Conservation (phyloP, 1,140 invertebrate species). For the Sycophaga agraensis region DNA sequence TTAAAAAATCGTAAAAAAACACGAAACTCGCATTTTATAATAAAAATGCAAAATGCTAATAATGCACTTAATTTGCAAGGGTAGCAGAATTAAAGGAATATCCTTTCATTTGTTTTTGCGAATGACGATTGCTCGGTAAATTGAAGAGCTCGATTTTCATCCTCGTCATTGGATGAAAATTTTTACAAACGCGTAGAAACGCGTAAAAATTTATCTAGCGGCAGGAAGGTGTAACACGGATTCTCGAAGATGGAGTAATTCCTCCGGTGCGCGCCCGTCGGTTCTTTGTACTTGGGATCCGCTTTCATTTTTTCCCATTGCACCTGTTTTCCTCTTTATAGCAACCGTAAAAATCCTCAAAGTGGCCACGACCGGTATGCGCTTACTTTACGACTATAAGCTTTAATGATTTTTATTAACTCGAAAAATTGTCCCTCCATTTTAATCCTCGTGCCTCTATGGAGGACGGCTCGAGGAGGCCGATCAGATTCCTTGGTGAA, state of each 20-base stretch:
- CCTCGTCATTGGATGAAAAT: no score
- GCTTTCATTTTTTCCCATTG: conserved; percentile 18
- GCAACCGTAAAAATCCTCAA: conserved; percentile 20
- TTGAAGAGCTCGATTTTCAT: no score
- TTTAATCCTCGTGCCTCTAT: conserved; percentile 11
- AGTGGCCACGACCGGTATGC: conserved; percentile 2
- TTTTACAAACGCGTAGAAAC: no score
- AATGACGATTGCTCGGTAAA: no score
- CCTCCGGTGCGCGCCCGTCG: no score
- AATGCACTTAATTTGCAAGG: no score
- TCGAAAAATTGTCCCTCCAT: conserved; percentile 23
- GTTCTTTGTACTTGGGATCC: conserved; percentile 14
- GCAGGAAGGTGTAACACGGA: conserved; percentile 3
- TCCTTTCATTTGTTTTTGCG: no score
- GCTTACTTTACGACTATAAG: conserved; percentile 8
- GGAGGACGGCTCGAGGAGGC: background rate
- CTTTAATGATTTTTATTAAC: conserved; percentile 22
- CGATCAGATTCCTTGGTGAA: conserved; percentile 15
- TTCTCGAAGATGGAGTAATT: conserved; percentile 1
- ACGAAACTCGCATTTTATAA: no score
- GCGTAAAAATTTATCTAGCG: conserved; percentile 5
- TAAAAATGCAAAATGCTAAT: no score
- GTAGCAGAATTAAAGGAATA: no score
- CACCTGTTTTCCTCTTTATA: conserved; percentile 25
- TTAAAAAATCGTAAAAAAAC: no score